phyloP scores from a whole-genome alignment of 2,888 invertebrate genomes.

The Diarsia brunnea region DNA sequence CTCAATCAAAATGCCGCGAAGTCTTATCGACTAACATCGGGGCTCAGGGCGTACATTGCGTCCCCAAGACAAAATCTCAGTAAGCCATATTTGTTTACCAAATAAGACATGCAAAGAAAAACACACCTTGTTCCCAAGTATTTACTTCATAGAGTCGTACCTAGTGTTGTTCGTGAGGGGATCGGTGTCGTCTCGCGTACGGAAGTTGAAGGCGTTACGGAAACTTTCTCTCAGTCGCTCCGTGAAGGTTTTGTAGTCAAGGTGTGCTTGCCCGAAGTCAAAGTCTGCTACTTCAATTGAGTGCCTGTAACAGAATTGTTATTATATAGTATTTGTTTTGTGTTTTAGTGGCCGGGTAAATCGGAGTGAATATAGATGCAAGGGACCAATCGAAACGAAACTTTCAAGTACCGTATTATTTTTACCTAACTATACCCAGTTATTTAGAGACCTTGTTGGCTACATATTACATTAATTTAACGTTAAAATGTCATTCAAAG shows the following conservation, averaged over 20 bases:
- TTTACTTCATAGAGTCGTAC: conserved; percentile 91
- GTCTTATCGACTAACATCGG: neutral
- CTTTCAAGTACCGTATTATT: neutral
- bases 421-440: neutral
- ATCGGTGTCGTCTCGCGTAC: conserved; percentile 82
- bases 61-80: neutral
- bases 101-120: conserved; percentile 4
- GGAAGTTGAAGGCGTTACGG: conserved; percentile 83
- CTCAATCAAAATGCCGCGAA: neutral
- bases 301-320: conserved; percentile 87
- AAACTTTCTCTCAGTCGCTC: conserved; percentile 96
- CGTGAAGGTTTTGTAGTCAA: conserved; percentile 96
- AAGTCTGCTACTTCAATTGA: conserved; percentile 97
- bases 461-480: neutral
- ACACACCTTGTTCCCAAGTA: conserved; percentile 12
- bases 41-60: neutral
- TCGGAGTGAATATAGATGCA: neutral
- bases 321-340: neutral
- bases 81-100: conserved; percentile 38
- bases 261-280: conserved; percentile 95
- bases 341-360: neutral
- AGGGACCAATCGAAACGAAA: neutral
- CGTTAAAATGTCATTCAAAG: neutral
- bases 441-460: neutral
- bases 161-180: conserved; percentile 84